Conservation (phyloP, 1,140 invertebrate species). For the Lepidurus arcticus region DNA sequence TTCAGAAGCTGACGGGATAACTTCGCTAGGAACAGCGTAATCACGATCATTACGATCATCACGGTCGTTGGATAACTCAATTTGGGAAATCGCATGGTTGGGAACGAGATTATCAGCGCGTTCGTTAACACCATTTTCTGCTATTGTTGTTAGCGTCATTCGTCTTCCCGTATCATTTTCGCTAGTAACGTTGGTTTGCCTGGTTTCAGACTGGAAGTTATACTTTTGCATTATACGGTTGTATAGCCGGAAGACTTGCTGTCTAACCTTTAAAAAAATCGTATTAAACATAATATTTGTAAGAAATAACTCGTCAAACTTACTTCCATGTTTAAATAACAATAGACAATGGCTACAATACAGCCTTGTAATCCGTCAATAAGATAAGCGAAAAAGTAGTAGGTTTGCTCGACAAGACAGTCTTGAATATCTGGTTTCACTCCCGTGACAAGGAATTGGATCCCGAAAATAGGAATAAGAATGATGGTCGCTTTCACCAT, state of each 20-base stretch:
- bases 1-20: neutral
- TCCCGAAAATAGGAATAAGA: slow-evolving; percentile 52
- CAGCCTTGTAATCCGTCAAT: slow-evolving; percentile 54
- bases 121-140: neutral
- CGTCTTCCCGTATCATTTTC: neutral
- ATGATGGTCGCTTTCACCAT: slow-evolving; percentile 52
- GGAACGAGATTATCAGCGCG: neutral
- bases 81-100: neutral
- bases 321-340: slow-evolving; percentile 56
- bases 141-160: slow-evolving; percentile 1
- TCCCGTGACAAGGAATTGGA: slow-evolving; percentile 50
- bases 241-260: neutral
- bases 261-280: neutral
- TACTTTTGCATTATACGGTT: neutral
- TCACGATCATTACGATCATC: too few relatives aligned
- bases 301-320: slow-evolving; percentile 27
- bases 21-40: neutral
- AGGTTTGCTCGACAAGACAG: slow-evolving; percentile 50
- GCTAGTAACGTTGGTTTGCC: neutral
- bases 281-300: neutral
- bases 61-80: neutral
- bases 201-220: neutral
- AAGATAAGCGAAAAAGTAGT: slow-evolving; percentile 51
- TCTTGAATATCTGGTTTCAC: slow-evolving; percentile 46
- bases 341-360: slow-evolving; percentile 53